These are phyloP conservation scores for Nudaria mundana DNA, from an alignment of 2,888 invertebrate genomes.

Conservation along the genomic window DNA sequence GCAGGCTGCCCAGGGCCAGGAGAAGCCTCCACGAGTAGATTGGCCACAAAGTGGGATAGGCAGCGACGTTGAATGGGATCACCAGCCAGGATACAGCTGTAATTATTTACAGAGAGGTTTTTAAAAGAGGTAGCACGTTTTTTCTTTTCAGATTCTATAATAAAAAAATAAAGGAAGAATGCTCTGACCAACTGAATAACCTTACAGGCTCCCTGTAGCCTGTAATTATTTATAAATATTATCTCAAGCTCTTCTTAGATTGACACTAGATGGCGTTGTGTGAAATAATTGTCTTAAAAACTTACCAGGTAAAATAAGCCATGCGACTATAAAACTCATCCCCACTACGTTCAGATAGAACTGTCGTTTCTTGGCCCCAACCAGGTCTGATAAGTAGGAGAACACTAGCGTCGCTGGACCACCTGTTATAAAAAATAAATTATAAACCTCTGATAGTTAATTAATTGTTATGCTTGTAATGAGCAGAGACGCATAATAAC, in stretches of 20 bases:
- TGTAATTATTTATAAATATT: no score
- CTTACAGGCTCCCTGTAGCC: neutral
- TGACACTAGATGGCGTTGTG: no score
- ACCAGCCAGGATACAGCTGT: conserved; percentile 84
- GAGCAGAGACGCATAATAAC: no score
- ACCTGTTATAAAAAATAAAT: no score
- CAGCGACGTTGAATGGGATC: conserved; percentile 75
- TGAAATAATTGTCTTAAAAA: no score
- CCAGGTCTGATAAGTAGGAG: conserved; percentile 85
- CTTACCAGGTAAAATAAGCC: conserved; percentile 83
- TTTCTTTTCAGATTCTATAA: no score
- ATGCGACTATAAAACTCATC: conserved; percentile 83
- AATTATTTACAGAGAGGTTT: conserved; percentile 20
- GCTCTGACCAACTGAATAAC: no score
- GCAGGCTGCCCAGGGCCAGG: conserved; percentile 83
- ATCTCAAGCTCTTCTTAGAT: no score
- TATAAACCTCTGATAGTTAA: no score
- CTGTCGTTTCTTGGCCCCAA: conserved; percentile 79
- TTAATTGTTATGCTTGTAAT: no score
- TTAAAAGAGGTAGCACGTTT: no score
- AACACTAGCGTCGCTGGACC: conserved; percentile 83
- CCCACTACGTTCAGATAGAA: conserved; percentile 83
- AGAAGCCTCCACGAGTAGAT: conserved; percentile 88
- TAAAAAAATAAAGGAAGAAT: no score
- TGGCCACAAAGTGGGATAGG: conserved; percentile 55